Conservation (phyloP, 2,888 invertebrate species). For the Drosophila formosana region DNA sequence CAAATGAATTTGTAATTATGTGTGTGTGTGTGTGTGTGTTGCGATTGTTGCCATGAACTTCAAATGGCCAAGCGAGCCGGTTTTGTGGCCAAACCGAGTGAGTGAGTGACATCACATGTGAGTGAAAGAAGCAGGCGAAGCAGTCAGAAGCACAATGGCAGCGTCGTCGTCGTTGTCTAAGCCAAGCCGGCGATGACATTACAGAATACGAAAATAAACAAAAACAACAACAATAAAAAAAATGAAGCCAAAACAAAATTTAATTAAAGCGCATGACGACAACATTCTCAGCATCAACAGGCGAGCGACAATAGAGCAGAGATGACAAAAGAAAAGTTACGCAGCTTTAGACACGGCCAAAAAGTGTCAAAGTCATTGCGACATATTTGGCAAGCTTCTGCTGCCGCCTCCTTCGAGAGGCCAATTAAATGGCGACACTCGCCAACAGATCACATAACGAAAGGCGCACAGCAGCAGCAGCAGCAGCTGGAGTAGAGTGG, state of each 20-base stretch:
- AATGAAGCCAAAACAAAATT: slow-evolving; percentile 67
- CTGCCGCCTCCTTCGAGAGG: slow-evolving; percentile 44
- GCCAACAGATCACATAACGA: slow-evolving; percentile 26
- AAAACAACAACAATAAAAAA: slow-evolving; percentile 26
- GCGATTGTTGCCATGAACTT: slow-evolving; percentile 68
- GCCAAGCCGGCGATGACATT: slow-evolving; percentile 60
- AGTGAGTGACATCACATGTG: slow-evolving; percentile 75
- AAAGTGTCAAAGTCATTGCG: slow-evolving; percentile 73
- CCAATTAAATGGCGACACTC: slow-evolving; percentile 78
- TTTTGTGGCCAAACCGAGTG: slow-evolving; percentile 44
- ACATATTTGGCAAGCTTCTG: slow-evolving; percentile 70
- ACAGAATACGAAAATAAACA: slow-evolving; percentile 59
- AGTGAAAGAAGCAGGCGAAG: slow-evolving; percentile 26
- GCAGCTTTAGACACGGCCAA: slow-evolving; percentile 51
- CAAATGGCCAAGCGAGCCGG: slow-evolving; percentile 58
- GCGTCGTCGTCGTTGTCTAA: slow-evolving; percentile 20
- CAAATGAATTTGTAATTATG: slow-evolving; percentile 81
- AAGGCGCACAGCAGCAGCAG: slow-evolving; percentile 29
- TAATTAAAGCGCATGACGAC: slow-evolving; percentile 79
- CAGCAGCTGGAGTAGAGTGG: too few relatives aligned
- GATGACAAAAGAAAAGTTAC: slow-evolving; percentile 57
- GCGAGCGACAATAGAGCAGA: slow-evolving; percentile 20
- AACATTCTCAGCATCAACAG: slow-evolving; percentile 37
- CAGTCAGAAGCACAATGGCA: background rate
- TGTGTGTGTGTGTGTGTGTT: slow-evolving; percentile 29